A percentile compares a stretch with the other conserved stretches of the same genome.
Conservation (phyloP, 2,797 vertebrate species). For the Sebastes nivosus region DNA sequence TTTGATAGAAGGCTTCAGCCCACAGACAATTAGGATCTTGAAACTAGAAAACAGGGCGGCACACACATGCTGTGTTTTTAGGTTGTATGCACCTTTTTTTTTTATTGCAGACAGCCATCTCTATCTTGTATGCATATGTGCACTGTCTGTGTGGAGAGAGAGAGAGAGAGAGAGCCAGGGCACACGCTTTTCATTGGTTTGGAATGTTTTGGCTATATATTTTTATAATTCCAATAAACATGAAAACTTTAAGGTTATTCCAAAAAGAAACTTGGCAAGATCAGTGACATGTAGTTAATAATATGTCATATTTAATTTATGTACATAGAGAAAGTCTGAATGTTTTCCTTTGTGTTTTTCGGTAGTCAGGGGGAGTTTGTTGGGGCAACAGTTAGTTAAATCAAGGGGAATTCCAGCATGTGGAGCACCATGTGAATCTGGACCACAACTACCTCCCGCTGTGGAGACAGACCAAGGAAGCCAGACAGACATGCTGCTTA, state of each 20-base stretch:
- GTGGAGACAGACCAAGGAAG: conserved; percentile 14
- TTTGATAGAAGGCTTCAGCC: background rate
- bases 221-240: background rate
- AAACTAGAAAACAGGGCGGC: no score
- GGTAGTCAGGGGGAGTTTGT: conserved; percentile 30
- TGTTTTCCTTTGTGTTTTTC: conserved; percentile 13
- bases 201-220: conserved; percentile 24
- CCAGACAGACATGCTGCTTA: conserved; percentile 6
- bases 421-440: conserved; percentile 51
- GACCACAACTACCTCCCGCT: conserved; percentile 34
- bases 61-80: background rate
- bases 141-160: background rate
- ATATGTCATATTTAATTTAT: conserved; percentile 4
- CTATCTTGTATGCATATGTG: background rate
- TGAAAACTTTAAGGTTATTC: background rate
- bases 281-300: background rate
- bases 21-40: no score
- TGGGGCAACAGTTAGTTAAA: conserved; percentile 46
- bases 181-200: conserved; percentile 11
- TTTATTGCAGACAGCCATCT: background rate
- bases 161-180: background rate
- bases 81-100: background rate
- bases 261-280: background rate
- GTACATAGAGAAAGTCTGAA: background rate
- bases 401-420: conserved; percentile 68